phyloP scores from a whole-genome alignment of 2,113 vertebrate genomes.

The Sardina pilchardus region DNA sequence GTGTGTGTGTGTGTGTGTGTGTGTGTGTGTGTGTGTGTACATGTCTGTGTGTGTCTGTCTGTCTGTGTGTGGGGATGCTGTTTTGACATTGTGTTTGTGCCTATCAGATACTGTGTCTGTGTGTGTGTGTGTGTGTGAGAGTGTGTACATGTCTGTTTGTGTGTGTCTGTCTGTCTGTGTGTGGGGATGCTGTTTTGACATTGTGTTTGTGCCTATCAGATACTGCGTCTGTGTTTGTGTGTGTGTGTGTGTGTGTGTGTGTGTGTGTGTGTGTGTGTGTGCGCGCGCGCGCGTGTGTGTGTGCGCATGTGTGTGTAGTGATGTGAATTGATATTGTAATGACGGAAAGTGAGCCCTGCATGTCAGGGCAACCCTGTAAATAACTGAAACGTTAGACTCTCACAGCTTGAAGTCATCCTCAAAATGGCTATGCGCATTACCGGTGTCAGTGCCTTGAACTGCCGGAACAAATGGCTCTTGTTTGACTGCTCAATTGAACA shows the following conservation, averaged over 20 bases:
- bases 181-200: conserved; percentile 3
- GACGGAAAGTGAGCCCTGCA: not conserved
- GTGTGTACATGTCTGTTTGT: conserved; percentile 11
- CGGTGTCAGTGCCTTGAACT: not conserved
- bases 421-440: not conserved
- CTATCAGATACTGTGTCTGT: not conserved
- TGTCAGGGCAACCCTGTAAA: not conserved
- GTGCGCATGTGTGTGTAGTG: not conserved
- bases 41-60: conserved; percentile 8
- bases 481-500: conserved; percentile 12
- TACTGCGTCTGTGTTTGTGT: not conserved
- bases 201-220: not conserved
- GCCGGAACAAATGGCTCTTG: conserved; percentile 4
- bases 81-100: not conserved
- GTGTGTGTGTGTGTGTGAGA: conserved; percentile 11
- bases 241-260: not conserved
- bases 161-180: not conserved
- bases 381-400: not conserved
- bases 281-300: not conserved
- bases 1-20: conserved; percentile 40
- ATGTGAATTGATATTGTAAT: not conserved
- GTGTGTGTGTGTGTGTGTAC: conserved; percentile 24
- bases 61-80: conserved; percentile 5
- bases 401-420: conserved; percentile 8
- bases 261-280: not conserved